A percentile compares a stretch with the other conserved stretches of the same genome.
These are phyloP conservation scores for Strongylocentrotus purpuratus DNA, from an alignment of 35 echinoderm and acorn worm species.

Conservation along the genomic window DNA sequence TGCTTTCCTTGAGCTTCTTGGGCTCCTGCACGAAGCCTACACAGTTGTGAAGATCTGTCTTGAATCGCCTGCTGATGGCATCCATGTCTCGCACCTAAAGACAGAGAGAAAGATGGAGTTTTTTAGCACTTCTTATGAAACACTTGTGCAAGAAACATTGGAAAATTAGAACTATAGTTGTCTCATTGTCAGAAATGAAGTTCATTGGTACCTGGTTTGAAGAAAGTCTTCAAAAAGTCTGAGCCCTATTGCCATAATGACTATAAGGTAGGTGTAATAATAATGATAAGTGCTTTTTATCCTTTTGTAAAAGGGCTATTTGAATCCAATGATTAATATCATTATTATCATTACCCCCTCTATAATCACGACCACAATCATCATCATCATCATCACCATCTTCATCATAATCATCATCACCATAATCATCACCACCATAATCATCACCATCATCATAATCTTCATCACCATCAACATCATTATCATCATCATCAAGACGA, in stretches of 20 bases:
- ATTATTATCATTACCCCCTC: neutral
- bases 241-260: no score
- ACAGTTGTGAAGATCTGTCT: constrained; percentile 98
- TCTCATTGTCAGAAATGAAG: neutral
- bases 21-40: constrained; percentile 94
- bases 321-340: neutral
- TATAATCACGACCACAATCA: neutral
- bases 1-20: constrained; percentile 98
- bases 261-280: no score
- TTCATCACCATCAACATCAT: no score
- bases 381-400: neutral
- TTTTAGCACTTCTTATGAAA: neutral
- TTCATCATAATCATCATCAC: no score
- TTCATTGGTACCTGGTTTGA: no score
- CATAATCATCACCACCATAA: no score
- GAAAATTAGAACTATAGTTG: neutral
- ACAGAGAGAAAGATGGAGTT: neutral
- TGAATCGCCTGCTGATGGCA: constrained; percentile 87
- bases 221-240: no score
- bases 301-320: no score
- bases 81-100: constrained; percentile 85
- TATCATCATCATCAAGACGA: no score
- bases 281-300: no score
- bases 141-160: neutral
- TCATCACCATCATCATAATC: no score